Evolutionary conservation across 35 echinoderm and acorn worm species (phyloP).

Genomic region (Anneissia japonica): DNA sequence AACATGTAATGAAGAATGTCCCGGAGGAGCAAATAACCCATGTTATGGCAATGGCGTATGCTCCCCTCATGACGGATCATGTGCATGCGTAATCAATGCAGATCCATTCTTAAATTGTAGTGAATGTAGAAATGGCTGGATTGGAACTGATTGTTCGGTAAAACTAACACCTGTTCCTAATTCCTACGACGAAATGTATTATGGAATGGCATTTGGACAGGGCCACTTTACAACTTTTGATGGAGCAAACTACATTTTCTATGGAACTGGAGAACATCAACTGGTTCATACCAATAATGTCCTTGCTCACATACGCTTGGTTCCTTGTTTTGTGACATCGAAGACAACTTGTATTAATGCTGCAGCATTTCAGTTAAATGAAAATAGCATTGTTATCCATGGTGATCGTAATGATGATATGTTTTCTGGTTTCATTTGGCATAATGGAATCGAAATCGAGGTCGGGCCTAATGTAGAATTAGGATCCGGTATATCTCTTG

Average conservation of each 20-base stretch:
- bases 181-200: not conserved
- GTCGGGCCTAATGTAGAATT: slow-evolving; percentile 3
- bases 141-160: slow-evolving; percentile 71
- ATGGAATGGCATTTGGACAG: slow-evolving; percentile 46
- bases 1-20: slow-evolving; percentile 67
- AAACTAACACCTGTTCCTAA: not conserved
- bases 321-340: slow-evolving; percentile 33
- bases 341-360: slow-evolving; percentile 68
- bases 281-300: slow-evolving; percentile 24
- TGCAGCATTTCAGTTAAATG: slow-evolving; percentile 12
- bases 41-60: slow-evolving; percentile 70
- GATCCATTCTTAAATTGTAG: slow-evolving; percentile 52
- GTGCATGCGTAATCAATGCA: slow-evolving; percentile 37
- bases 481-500: slow-evolving; percentile 7
- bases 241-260: slow-evolving; percentile 62
- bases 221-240: slow-evolving; percentile 86
- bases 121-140: slow-evolving; percentile 36
- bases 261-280: slow-evolving; percentile 52
- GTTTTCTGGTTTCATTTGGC: slow-evolving; percentile 37
- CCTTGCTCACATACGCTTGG: slow-evolving; percentile 45
- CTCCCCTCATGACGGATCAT: slow-evolving; percentile 39
- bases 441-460: slow-evolving; percentile 24
- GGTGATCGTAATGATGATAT: slow-evolving; percentile 66
- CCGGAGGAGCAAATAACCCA: slow-evolving; percentile 58
- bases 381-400: slow-evolving; percentile 42